These are phyloP conservation scores for Resseliella maxima DNA, from an alignment of 2,888 invertebrate genomes.

Conservation along the genomic window DNA sequence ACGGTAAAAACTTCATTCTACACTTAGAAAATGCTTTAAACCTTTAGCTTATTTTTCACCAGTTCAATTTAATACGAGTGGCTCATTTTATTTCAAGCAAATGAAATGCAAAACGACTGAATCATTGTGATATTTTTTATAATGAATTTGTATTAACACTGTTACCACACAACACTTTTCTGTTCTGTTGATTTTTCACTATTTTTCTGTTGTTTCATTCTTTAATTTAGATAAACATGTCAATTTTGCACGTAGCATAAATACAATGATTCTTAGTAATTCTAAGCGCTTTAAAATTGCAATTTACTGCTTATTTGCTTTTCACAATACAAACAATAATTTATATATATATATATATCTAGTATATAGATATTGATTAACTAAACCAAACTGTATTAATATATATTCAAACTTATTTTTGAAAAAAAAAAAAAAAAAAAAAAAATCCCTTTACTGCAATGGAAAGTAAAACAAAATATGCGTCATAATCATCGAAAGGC, in stretches of 20 bases:
- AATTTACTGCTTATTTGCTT: neutral
- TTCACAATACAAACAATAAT: neutral
- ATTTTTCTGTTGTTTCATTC: too few species aligned
- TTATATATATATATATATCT: neutral
- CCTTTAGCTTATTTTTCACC: too few species aligned
- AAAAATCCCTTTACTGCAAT: neutral
- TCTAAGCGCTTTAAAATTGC: neutral
- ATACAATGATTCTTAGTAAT: neutral
- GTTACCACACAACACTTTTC: too few species aligned
- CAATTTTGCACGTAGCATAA: neutral
- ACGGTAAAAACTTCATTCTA: too few species aligned
- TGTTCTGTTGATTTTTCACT: too few species aligned
- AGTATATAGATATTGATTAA: neutral
- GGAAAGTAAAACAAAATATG: neutral
- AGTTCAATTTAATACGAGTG: too few species aligned
- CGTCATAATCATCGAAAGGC: neutral
- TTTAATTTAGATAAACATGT: neutral
- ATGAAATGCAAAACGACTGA: too few species aligned
- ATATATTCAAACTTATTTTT: neutral
- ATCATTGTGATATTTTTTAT: too few species aligned
- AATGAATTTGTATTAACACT: too few species aligned
- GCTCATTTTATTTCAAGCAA: too few species aligned
- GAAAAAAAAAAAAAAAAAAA: neutral
- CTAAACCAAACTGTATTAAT: neutral
- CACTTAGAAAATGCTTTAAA: too few species aligned